Evolutionary conservation across 2,888 invertebrate species (phyloP), one percentile per base, ranked within the genome.

Genomic region (Girardia tigrina): DNA sequence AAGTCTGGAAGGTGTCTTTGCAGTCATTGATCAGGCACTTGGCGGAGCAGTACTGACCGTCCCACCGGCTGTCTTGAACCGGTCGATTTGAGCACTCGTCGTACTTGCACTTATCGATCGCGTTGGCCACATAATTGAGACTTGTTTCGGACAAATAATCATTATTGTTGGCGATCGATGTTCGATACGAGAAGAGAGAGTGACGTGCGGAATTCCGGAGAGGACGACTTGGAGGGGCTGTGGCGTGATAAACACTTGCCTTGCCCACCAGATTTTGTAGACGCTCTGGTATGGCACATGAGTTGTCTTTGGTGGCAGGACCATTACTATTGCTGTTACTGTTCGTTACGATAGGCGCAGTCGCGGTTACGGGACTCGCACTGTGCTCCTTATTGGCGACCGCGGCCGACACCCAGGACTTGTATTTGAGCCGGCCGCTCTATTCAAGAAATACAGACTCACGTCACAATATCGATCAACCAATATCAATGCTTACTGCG

Each of bases 21-120:
- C 56, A 56, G 56, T 56, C 56, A 56, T 56, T 56, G 4, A 56
- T 56, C 23, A 56, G 56, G 56, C 56, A 56, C 56, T 56, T 56
- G 56, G 56, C 56, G n/a, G 56, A 56, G 23, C 56, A 56, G n/a
- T 56, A 56, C n/a, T 56, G 56, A 56, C 56, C 56, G 23, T 56
- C 56, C 56, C 56, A 56, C n/a, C 56, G 56, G n/a, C n/a, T 56
- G 56, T 56, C 56, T n/a, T 56, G 56, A n/a, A 56, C 56, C 6
- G 56, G 56, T 56, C 23, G n/a, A n/a, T 56, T 56, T 56, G 56
- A 20, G 23, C 56, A 56, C n/a, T 6, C n/a, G 4, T 56, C 56
- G 23, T 56, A 56, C 23, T 56, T 56, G 23, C 56, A 56, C 4
- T n/a, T 56, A 20, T 56, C 56, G 6, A 56, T 56, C 4, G 56